phyloP scores from a whole-genome alignment of 1,140 invertebrate genomes.

The Ectropis grisescens region DNA sequence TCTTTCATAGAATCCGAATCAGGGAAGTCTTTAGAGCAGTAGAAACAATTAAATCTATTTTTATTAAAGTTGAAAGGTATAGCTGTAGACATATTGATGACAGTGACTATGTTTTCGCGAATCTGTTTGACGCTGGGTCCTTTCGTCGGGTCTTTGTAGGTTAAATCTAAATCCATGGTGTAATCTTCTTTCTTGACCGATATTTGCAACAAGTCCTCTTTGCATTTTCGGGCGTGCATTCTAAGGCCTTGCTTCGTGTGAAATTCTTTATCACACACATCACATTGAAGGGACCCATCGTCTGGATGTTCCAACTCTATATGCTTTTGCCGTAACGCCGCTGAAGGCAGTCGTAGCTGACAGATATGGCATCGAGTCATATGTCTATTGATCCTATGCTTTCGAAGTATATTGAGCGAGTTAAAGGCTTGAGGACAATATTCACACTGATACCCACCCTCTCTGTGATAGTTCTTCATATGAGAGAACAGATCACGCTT shows the following conservation, averaged over 20 bases:
- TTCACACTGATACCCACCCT: conserved; percentile 51
- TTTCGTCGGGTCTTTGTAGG: conserved; percentile 27
- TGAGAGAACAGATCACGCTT: conserved; percentile 53
- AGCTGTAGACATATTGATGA: conserved; percentile 56
- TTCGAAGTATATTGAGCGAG: conserved; percentile 48
- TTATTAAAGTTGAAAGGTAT: conserved; percentile 60
- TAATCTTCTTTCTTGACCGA: conserved; percentile 36
- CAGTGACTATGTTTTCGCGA: conserved; percentile 46
- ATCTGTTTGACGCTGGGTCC: conserved; percentile 51
- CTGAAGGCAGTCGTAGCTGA: conserved; percentile 42
- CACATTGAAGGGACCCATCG: conserved; percentile 42
- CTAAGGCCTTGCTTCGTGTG: conserved; percentile 51
- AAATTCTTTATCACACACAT: conserved; percentile 49
- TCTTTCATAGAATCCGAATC: conserved; percentile 50
- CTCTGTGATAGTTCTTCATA: conserved; percentile 55
- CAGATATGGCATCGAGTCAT: conserved; percentile 45
- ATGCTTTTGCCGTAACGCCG: conserved; percentile 48
- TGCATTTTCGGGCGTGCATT: conserved; percentile 54
- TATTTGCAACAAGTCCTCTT: conserved; percentile 25
- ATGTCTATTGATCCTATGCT: conserved; percentile 50
- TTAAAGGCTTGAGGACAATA: conserved; percentile 38
- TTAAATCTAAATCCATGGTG: conserved; percentile 36
- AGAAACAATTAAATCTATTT: conserved; percentile 60
- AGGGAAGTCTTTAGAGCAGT: conserved; percentile 52
- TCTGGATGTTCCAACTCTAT: conserved; percentile 53